Evolutionary conservation across 2,888 invertebrate genomes (phyloP).

Genomic region (Yponomeuta plumbellus): DNA sequence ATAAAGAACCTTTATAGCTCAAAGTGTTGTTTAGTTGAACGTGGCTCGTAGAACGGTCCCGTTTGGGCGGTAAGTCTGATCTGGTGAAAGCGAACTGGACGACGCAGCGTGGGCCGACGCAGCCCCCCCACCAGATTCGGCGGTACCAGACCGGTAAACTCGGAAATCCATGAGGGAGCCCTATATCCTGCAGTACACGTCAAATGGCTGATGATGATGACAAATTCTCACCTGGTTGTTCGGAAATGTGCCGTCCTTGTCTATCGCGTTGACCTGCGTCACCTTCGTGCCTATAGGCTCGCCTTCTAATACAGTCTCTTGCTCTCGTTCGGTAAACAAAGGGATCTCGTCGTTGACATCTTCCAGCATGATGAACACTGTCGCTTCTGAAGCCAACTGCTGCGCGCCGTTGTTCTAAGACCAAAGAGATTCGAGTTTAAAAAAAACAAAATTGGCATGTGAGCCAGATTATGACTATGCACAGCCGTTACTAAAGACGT

Average conservation of each 20-base stretch:
- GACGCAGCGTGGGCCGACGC: no score
- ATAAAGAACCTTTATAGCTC: no score
- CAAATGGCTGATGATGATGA: no score
- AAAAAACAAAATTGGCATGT: no score
- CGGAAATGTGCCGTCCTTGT: slow-evolving; percentile 96
- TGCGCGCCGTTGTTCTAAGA: slow-evolving; percentile 94
- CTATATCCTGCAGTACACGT: no score
- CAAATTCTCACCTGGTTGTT: slow-evolving; percentile 89
- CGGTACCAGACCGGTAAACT: no score
- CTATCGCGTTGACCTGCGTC: slow-evolving; percentile 96
- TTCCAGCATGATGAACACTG: slow-evolving; percentile 93
- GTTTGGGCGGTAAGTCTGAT: no score
- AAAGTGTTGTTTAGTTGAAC: no score
- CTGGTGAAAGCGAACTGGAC: no score
- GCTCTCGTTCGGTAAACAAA: slow-evolving; percentile 94
- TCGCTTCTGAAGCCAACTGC: slow-evolving; percentile 95
- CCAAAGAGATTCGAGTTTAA: not conserved
- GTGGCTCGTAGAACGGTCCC: no score
- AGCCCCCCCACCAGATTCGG: no score
- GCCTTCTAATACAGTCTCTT: slow-evolving; percentile 96
- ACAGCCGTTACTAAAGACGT: not conserved
- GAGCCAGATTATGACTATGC: not conserved
- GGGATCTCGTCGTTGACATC: slow-evolving; percentile 99
- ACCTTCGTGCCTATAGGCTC: slow-evolving; percentile 97
- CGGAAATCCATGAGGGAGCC: no score